These are phyloP conservation scores for Tanypteryx hageni DNA, from an alignment of 2,888 invertebrate genomes.

Conservation along the genomic window DNA sequence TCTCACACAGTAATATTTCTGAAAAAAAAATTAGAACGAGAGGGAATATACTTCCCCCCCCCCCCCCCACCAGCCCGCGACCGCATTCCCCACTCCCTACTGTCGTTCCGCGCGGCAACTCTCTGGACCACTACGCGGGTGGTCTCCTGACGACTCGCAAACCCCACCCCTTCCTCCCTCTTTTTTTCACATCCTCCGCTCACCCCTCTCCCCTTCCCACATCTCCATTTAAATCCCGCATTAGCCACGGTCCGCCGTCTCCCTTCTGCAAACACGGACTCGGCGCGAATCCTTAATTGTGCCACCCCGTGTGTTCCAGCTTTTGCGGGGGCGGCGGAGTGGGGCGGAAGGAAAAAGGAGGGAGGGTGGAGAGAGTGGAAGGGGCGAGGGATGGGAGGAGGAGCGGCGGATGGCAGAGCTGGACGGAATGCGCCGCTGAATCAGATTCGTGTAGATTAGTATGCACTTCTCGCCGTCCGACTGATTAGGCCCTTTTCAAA, in stretches of 20 bases:
- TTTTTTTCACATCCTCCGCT: background rate
- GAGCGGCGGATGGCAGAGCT: background rate
- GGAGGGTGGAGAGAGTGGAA: background rate
- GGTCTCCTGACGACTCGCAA: background rate
- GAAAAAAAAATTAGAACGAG: background rate
- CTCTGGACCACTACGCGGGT: background rate
- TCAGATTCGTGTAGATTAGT: slow-evolving; percentile 16
- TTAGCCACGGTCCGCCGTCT: slow-evolving; percentile 17
- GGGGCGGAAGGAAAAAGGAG: background rate
- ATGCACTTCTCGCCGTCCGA: slow-evolving; percentile 30
- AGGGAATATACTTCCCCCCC: background rate
- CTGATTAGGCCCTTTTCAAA: slow-evolving; percentile 1
- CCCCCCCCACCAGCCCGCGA: background rate
- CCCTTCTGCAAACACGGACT: slow-evolving; percentile 27
- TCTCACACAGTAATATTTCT: background rate
- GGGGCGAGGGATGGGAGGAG: background rate
- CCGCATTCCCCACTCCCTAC: too few species aligned
- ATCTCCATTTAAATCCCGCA: slow-evolving; percentile 23
- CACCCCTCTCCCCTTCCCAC: background rate
- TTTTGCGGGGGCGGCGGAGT: background rate
- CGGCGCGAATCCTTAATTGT: slow-evolving; percentile 26
- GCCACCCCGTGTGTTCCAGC: background rate
- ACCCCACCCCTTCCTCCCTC: background rate
- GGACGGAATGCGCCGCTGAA: background rate
- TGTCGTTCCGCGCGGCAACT: too few species aligned